These are phyloP conservation scores for Sarcophaga peregrina DNA, from an alignment of 1,140 invertebrate species.

Conservation along the genomic window DNA sequence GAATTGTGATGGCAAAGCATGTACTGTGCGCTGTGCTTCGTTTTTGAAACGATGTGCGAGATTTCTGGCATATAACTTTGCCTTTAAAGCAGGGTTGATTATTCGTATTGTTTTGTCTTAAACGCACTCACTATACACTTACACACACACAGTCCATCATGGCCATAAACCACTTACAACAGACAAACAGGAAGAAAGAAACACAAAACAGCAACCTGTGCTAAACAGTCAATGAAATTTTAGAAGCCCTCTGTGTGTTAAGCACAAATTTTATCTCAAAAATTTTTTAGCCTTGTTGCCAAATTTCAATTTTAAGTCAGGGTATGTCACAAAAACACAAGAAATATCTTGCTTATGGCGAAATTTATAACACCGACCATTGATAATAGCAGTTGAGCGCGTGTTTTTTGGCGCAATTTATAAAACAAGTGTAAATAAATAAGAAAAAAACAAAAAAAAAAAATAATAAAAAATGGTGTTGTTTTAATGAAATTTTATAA, in stretches of 20 bases:
- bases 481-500: too few species aligned
- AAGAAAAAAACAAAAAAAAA: background rate
- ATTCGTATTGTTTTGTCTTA: background rate
- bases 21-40: too few species aligned
- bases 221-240: background rate
- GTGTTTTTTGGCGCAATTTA: constrained; percentile 5
- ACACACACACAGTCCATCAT: too few species aligned
- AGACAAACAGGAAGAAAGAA: too few species aligned
- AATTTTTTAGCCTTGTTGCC: background rate
- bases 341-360: background rate
- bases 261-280: background rate
- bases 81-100: constrained; percentile 7
- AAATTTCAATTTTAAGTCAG: background rate
- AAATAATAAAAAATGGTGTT: too few species aligned
- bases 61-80: background rate
- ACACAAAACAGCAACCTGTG: background rate
- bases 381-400: background rate
- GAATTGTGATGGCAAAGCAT: too few species aligned
- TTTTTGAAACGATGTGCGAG: background rate
- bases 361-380: too few species aligned
- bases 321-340: background rate
- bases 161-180: too few species aligned
- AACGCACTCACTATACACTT: too few species aligned
- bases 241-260: background rate
- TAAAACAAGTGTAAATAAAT: constrained; percentile 17